Evolutionary conservation across 2,888 invertebrate species (phyloP), one percentile per base, ranked within the genome.

Genomic region (Tinea pellionella): DNA sequence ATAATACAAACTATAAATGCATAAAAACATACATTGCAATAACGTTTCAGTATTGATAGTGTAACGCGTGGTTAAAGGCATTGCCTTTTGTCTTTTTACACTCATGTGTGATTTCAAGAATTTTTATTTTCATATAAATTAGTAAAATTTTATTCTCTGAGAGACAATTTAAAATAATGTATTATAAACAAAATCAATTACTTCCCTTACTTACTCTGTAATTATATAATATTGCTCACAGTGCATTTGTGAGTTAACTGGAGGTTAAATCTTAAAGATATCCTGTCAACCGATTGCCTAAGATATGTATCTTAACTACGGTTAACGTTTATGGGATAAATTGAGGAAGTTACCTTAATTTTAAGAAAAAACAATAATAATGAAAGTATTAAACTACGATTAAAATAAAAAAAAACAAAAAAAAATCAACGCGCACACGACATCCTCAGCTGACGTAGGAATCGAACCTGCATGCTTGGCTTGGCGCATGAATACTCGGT

Each of bases 221-320:
- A 37, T 37, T 37, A 37, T 37, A 37, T 37, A 37, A 37, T 37
- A 12, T 37, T 37, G 37, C 9, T 9, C 37, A 9, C 2, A 9
- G 37, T 37, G 9, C 37, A 37, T 37, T 37, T 37, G 37, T 9
- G 16, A 47, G 47, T 47, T 47, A 47, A 47, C 16, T 16, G 16
- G 47, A 47, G 47, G 47, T 47, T 47, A 47, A 47, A 47, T 47
- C 47, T 47, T 47, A 15, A 9, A 47, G 16, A 47, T 47, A 47
- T 47, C 47, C 47, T 47, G 47, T 16, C 15, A 47, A 47, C 1
- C n/a, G 47, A n/a, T 47, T 47, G 47, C 47, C 47, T 47, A 47
- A 47, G 13, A 15, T 47, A 15, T 6, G 47, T 47, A 47, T 47
- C 15, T 16, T 47, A 8, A 47, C 47, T 8, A n/a, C 15, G 2